Base-by-base conservation (phyloP, 23 tunicate species). In the Aplidium turbinatum region DNA sequence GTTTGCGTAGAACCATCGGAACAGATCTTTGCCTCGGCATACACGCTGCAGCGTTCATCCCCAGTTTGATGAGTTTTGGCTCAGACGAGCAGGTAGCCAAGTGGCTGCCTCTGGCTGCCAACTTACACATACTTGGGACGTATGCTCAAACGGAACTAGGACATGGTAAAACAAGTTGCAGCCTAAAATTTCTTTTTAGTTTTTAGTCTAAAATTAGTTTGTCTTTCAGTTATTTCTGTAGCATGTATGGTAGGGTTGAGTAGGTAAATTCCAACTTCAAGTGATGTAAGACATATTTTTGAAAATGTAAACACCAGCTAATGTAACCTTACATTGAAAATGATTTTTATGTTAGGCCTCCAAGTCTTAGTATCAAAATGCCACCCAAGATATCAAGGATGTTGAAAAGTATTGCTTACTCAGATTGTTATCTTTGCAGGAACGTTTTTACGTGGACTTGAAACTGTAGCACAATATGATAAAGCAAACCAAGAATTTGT, bases 101-200 rank as follows among this genome's bases (percentile, higher is more conserved):
- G 70, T 91, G 97, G 97, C 45, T 70, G 7, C 86, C 86, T 6
- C 50, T 91, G 18, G 97, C 86, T 47, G 33, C 31, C 21, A 78
- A 75, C 50, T 63, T 91, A 21, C 54, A 84, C 0, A 84, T 91
- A 21, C 79, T 84, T 74, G 97, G 97, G 3, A 76, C 97, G 0
- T 91, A 91, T 80, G 97, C 91, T 4, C 97, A 91, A 66, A 91
- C 97, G 29, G 97, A 91, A 79, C 66, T 91, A 22, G 97, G 91
- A 18, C 97, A 91, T 75, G 97, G 97, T 84, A 69, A 63, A n/a
- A n/a, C n/a, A n/a, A n/a, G n/a, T n/a, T n/a, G n/a, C n/a, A n/a
- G n/a, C n/a, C n/a, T n/a, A n/a, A n/a, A n/a, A n/a, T n/a, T n/a
- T n/a, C n/a, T n/a, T n/a, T n/a, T n/a, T n/a, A n/a, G n/a, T n/a